A percentile compares a stretch with the other conserved stretches of the same genome.
Conservation (phyloP, 2,888 invertebrate genomes). For the Drosophila buzzatii region DNA sequence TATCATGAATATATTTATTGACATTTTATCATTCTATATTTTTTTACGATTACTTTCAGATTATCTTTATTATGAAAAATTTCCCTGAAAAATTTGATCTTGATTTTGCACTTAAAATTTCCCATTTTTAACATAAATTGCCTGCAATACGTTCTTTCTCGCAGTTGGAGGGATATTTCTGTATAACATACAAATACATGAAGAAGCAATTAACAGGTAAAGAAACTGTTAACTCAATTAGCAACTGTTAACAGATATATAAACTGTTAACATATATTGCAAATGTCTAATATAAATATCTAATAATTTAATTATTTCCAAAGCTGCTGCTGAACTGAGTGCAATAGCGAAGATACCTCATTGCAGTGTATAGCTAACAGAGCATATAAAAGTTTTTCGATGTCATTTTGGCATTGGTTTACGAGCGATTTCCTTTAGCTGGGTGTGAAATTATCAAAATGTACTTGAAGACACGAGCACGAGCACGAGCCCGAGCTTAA, state of each 20-base stretch:
- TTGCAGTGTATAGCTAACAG: not conserved
- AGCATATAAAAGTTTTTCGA: conserved; percentile 57
- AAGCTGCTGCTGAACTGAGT: too few species aligned
- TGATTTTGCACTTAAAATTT: not conserved
- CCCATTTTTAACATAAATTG: not conserved
- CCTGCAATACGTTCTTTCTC: not conserved
- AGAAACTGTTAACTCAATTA: not conserved
- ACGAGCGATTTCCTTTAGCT: conserved; percentile 64
- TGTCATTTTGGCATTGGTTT: conserved; percentile 53
- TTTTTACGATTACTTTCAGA: too few species aligned
- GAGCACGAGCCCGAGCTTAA: not conserved
- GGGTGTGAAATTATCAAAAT: conserved; percentile 69
- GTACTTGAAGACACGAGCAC: conserved; percentile 44
- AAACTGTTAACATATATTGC: not conserved
- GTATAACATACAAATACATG: too few species aligned
- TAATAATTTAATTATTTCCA: not conserved
- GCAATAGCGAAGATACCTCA: conserved; percentile 1
- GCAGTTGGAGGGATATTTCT: too few species aligned
- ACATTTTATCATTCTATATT: too few species aligned
- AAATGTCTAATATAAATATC: not conserved
- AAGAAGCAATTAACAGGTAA: too few species aligned
- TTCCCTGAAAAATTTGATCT: too few species aligned
- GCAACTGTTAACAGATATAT: not conserved
- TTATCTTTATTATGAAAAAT: too few species aligned
- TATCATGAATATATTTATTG: too few species aligned